phyloP scores from a whole-genome alignment of 2,113 vertebrate species.

The Chitala chitala region DNA sequence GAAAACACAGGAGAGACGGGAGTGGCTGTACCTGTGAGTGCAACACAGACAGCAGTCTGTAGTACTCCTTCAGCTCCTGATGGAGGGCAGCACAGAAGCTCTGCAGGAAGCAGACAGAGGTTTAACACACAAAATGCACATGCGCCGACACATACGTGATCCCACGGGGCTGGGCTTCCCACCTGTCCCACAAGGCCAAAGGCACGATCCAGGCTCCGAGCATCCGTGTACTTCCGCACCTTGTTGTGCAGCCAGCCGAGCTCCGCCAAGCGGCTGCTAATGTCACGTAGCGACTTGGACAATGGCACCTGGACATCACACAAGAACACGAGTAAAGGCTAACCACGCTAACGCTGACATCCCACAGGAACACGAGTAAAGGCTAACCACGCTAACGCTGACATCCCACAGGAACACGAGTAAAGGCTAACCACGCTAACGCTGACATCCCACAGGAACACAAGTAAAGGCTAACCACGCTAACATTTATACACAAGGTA shows the following conservation, averaged over 20 bases:
- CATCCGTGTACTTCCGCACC: conserved; percentile 90
- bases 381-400: neutral
- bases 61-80: conserved; percentile 95
- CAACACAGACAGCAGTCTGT: conserved; percentile 87
- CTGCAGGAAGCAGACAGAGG: conserved; percentile 49
- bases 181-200: conserved; percentile 97
- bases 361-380: neutral
- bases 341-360: neutral
- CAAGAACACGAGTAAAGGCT: neutral
- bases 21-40: conserved; percentile 78
- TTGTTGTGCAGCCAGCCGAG: conserved; percentile 97
- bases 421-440: neutral
- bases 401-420: neutral
- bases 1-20: neutral
- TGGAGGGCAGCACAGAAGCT: conserved; percentile 95
- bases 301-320: conserved; percentile 69
- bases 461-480: neutral
- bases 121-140: neutral
- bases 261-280: conserved; percentile 79
- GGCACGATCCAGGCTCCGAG: conserved; percentile 85
- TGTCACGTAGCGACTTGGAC: conserved; percentile 84
- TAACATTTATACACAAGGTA: neutral
- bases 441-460: neutral
- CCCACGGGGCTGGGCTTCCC: conserved; percentile 11
- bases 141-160: neutral